Base-by-base conservation (phyloP, 2,113 vertebrate genomes). In the Alectura lathami region DNA sequence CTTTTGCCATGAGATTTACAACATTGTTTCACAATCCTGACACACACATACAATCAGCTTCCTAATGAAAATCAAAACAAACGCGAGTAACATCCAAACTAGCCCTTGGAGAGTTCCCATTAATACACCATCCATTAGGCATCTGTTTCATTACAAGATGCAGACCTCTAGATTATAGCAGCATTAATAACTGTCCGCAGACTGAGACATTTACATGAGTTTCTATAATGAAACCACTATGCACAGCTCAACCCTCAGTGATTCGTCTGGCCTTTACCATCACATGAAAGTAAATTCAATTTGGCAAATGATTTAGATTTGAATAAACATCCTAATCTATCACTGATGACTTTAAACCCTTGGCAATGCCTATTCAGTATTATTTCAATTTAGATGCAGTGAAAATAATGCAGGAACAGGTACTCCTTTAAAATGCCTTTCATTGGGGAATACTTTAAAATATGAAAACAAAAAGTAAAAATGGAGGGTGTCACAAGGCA, bases 181-280 rank as follows among this genome's bases (percentile, higher is more conserved):
- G 57, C 80, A 94, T 95, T 94, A 95, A 83, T 95, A 96, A 95
- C 83, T 93, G 78, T 86, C 81, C 76, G 74, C 73, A 91, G 79
- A 81, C 75, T 64, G 47, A 84, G 73, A 83, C 40, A 81, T 83
- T 88, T 96, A 94, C 89, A 67, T 43, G 72, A 81, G 26, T 80
- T 95, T 91, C 69, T 93, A 23, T 88, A 95, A 90, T 74, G 79
- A 96, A 96, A 91, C 24, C 72, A 68, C 75, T 83, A 83, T 23
- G 42, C 59, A 79, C 20, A 69, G 18, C 45, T 50, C 87, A 93
- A 60, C 43, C 45, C 51, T 83, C 5, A 1, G 36, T 70, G 92
- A 95, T 76, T 67, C n/a, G 90, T 63, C 88, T 84, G 50, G 66
- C 91, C 83, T 89, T 92, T 79, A 87, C 47, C 62, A 83, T 83